A percentile compares a stretch with the other conserved stretches of the same genome.
These are phyloP conservation scores for Thripadectes ignobilis DNA, from an alignment of 2,797 vertebrate species.

Conservation along the genomic window DNA sequence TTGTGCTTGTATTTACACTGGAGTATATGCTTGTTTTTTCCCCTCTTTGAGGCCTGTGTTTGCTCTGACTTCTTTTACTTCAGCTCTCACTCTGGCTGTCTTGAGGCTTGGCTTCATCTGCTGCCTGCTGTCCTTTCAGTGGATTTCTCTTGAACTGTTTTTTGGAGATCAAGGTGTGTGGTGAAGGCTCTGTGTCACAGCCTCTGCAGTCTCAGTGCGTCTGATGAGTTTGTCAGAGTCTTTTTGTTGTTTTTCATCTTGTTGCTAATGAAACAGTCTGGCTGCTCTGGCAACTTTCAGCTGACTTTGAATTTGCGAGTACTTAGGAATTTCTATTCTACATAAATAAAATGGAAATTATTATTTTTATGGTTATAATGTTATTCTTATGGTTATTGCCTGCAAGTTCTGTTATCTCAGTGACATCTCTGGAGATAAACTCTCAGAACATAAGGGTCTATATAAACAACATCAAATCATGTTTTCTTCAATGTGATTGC, in stretches of 20 bases:
- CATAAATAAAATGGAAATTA: conserved; percentile 21
- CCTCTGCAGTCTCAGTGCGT: neutral
- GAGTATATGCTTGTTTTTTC: neutral
- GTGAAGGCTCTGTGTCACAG: neutral
- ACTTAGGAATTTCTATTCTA: neutral
- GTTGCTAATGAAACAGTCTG: neutral
- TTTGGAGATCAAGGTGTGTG: neutral
- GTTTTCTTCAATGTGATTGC: neutral
- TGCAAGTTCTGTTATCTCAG: neutral
- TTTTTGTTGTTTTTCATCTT: neutral
- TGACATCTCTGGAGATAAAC: conserved; percentile 10
- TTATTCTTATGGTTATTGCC: conserved; percentile 4
- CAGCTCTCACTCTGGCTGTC: neutral
- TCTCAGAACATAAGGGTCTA: neutral
- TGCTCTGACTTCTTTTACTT: neutral
- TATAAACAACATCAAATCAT: conserved; percentile 19
- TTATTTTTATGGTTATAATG: neutral
- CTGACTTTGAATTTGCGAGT: conserved; percentile 37
- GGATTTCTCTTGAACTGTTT: neutral
- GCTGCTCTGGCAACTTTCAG: conserved; percentile 15
- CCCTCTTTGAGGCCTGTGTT: neutral
- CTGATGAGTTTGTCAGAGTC: neutral
- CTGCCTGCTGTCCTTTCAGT: neutral
- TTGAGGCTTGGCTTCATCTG: neutral
- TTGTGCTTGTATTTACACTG: neutral